A percentile compares a stretch with the other conserved stretches of the same genome.
Conservation (phyloP, 2,888 invertebrate genomes). For the Pseudococcus longispinus region DNA sequence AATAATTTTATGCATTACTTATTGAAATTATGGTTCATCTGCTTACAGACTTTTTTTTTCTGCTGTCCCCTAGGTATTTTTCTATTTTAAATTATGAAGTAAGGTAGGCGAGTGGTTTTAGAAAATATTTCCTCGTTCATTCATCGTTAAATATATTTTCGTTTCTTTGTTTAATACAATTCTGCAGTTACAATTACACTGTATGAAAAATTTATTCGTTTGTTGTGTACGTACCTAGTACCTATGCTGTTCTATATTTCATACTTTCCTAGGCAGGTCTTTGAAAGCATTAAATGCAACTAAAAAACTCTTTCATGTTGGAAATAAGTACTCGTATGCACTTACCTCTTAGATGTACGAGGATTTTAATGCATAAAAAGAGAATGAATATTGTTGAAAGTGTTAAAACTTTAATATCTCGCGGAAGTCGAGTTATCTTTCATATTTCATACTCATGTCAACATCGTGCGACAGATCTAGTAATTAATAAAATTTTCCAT, state of each 20-base stretch:
- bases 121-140: background rate
- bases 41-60: no score
- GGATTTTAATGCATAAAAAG: background rate
- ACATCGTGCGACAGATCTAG: background rate
- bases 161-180: background rate
- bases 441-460: background rate
- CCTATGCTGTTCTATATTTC: background rate
- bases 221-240: no score
- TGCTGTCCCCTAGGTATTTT: no score
- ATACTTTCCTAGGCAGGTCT: background rate
- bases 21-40: no score
- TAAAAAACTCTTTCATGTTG: background rate
- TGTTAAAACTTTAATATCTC: background rate
- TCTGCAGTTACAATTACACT: background rate
- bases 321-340: background rate
- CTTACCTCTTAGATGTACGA: background rate
- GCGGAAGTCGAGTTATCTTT: background rate
- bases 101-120: no score
- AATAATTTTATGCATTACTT: no score
- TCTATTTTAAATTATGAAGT: no score
- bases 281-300: background rate
- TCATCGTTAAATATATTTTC: background rate
- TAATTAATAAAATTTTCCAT: conserved; percentile 16
- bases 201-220: background rate
- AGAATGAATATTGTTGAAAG: background rate